These are phyloP conservation scores for Scaptomyza caliginosa DNA, from an alignment of 2,888 invertebrate genomes.

Conservation along the genomic window DNA sequence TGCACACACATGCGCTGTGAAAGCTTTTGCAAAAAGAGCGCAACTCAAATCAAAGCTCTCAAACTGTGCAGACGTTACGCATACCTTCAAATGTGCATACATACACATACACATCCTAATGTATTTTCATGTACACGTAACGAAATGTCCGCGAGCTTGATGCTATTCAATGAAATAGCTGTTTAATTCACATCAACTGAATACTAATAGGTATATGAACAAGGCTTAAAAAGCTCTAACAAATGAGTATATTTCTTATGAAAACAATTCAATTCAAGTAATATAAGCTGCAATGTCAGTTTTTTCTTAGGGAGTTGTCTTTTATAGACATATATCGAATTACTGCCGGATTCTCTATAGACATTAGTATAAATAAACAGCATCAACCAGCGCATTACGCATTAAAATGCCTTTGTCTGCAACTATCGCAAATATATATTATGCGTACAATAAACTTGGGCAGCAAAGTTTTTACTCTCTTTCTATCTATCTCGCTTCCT, in stretches of 20 bases:
- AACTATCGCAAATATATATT: slow-evolving; percentile 30
- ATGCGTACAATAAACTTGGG: slow-evolving; percentile 59
- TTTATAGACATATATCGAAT: neutral
- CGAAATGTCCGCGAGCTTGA: neutral
- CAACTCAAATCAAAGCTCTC: slow-evolving; percentile 14
- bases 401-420: slow-evolving; percentile 17
- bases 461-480: slow-evolving; percentile 29
- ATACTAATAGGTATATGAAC: neutral
- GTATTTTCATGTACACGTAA: neutral
- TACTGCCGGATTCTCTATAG: neutral
- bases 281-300: neutral
- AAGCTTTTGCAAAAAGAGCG: slow-evolving; percentile 1
- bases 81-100: neutral
- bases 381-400: slow-evolving; percentile 28
- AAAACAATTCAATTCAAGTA: neutral
- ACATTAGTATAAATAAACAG: slow-evolving; percentile 9
- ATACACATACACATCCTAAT: neutral
- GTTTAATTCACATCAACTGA: neutral
- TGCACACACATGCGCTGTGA: slow-evolving; percentile 43
- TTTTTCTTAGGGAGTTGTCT: neutral
- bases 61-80: slow-evolving; percentile 4
- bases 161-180: neutral
- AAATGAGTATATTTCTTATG: neutral
- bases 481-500: neutral
- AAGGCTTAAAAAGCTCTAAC: neutral